These are phyloP conservation scores for Pluvianellus socialis DNA, from an alignment of 2,113 vertebrate species.

Conservation along the genomic window DNA sequence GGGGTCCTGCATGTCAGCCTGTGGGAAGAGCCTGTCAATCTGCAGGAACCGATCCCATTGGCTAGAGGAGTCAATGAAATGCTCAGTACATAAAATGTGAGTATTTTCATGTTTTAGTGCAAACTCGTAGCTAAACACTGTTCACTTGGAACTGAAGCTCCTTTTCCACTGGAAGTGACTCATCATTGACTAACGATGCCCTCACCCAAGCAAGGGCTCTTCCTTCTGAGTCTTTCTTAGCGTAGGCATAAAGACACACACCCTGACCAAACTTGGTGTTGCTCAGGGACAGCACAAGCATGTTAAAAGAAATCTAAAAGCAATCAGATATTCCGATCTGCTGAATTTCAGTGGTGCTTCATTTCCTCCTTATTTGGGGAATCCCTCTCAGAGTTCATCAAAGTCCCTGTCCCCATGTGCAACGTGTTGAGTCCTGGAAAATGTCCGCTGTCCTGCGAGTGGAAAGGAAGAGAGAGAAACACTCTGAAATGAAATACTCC, in stretches of 20 bases:
- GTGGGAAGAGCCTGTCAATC: not conserved
- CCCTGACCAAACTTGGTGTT: not conserved
- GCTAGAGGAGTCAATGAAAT: not conserved
- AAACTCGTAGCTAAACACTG: not conserved
- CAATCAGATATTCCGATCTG: not conserved
- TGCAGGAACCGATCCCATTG: not conserved
- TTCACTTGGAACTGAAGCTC: not conserved
- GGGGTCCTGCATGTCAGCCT: not conserved
- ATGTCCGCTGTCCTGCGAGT: not conserved
- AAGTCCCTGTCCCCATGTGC: not conserved
- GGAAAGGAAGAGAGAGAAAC: not conserved
- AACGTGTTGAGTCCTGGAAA: not conserved
- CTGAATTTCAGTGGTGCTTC: not conserved
- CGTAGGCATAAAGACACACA: not conserved
- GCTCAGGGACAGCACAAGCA: not conserved
- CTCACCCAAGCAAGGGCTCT: not conserved
- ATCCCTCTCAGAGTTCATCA: not conserved
- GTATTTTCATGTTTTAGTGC: not conserved
- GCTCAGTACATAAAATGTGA: not conserved
- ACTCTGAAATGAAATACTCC: not conserved
- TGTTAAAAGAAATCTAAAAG: not conserved
- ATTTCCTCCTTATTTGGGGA: not conserved
- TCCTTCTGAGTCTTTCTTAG: not conserved
- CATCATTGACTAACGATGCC: constrained; percentile 15
- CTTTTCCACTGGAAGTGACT: constrained; percentile 43